Conservation (phyloP, 2,888 invertebrate genomes). For the Oligia strigilis region DNA sequence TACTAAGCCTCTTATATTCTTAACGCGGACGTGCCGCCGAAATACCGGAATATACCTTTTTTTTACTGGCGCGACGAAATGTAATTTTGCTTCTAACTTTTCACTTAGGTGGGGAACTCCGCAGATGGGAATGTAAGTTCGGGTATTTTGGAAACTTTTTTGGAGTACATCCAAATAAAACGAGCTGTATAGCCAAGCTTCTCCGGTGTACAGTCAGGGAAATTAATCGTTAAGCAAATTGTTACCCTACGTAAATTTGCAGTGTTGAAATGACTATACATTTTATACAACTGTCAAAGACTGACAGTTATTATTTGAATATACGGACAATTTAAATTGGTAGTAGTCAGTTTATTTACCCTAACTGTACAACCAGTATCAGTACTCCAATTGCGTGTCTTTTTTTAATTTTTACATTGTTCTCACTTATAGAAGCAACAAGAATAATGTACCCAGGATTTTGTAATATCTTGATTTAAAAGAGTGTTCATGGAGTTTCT, state of each 20-base stretch:
- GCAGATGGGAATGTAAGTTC: constrained; percentile 80
- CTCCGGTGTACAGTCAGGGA: constrained; percentile 35
- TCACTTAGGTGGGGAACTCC: constrained; percentile 83
- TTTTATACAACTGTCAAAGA: neutral
- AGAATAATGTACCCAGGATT: too few species aligned
- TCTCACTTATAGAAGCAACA: too few species aligned
- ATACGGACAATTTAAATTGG: neutral
- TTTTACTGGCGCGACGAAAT: constrained; percentile 73
- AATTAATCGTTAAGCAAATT: neutral
- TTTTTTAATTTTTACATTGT: too few species aligned
- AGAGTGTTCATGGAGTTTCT: too few species aligned
- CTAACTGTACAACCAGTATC: constrained; percentile 29
- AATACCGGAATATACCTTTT: constrained; percentile 70
- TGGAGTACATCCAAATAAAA: constrained; percentile 83
- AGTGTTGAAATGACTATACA: neutral
- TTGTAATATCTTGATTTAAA: too few species aligned
- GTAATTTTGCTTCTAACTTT: constrained; percentile 85
- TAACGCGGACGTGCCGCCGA: constrained; percentile 77
- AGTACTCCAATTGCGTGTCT: neutral
- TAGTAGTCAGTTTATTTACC: neutral
- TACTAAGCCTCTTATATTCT: constrained; percentile 86
- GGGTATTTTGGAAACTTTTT: constrained; percentile 83
- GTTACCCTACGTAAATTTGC: neutral
- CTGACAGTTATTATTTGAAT: neutral
- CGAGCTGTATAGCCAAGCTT: constrained; percentile 61